Base-by-base conservation (phyloP, 2,888 invertebrate species). In the Dasypogon diadema region DNA sequence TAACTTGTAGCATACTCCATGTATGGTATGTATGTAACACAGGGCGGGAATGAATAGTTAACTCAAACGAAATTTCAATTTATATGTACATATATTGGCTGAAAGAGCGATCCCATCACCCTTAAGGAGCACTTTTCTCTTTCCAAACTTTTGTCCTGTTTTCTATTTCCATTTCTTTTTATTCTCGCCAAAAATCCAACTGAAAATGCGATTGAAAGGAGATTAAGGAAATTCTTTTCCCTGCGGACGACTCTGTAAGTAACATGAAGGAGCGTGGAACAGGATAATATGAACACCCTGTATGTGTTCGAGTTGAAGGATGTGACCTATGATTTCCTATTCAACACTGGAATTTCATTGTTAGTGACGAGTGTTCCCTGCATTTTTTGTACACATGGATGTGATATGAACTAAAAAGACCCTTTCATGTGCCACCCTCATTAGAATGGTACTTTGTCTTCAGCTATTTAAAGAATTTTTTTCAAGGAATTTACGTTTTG, bases 51-150 rank as follows among this genome's bases (percentile, higher is more conserved):
- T 18, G 70, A 70, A 70, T 70, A 70, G 51, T 54, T 70, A 51
- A 70, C 70, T 70, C 76, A 76, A 68, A 56, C 54, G 65, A 77
- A 77, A 77, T 77, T 77, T 77, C 77, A 77, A 77, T 77, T 77
- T 77, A 77, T 77, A 77, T 77, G 77, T 77, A 75, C 77, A 77
- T 77, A 77, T 26, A 77, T 77, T 75, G 65, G 51, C 63, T 60
- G 14, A 34, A 30, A 60, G 24, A 22, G 21, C 24, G 63, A 60
- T 63, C 46, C 37, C 22, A 65, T 65, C 65, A 54, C 30, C 42
- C 54, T 75, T 21, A 74, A 54, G 70, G 54, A 70, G 54, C 51
- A 68, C 48, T 68, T 70, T 54, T 46, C 54, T 54, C 70, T 37
- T 24, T 68, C 65, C 48, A 26, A 16, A 24, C 24, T 68, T 68